Percentiles rank a stretch among this genome's conserved stretches.
phyloP scores from a whole-genome alignment of 2,888 invertebrate species.

The Sthenelais limicola region DNA sequence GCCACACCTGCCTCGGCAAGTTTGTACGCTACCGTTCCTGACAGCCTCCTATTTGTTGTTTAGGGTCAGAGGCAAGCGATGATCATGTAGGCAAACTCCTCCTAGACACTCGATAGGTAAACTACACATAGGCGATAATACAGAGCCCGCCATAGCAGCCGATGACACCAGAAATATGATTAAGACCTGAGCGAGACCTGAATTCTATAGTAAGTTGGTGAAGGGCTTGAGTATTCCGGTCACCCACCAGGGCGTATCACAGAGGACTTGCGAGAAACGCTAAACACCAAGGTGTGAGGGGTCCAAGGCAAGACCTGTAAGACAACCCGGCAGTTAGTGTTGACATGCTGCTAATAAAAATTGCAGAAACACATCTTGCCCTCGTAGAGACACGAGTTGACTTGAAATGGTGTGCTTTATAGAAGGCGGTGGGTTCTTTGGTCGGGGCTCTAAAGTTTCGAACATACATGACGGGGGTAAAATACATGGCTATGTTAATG shows the following conservation, averaged over 20 bases:
- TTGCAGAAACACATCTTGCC: slow-evolving; percentile 37
- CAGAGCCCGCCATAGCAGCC: not conserved
- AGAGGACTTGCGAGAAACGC: not conserved
- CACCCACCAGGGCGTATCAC: slow-evolving; percentile 1
- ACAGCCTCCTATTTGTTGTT: slow-evolving; percentile 26
- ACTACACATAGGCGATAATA: slow-evolving; percentile 10
- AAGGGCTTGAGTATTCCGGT: slow-evolving; percentile 7
- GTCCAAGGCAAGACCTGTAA: slow-evolving; percentile 22
- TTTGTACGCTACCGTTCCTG: not conserved
- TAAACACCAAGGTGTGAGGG: slow-evolving; percentile 32
- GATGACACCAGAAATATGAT: slow-evolving; percentile 38
- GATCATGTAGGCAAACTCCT: slow-evolving; percentile 24
- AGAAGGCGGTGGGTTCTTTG: slow-evolving; percentile 13
- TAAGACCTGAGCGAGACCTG: slow-evolving; percentile 8
- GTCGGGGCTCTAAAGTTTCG: slow-evolving; percentile 12
- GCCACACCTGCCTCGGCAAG: slow-evolving; percentile 12
- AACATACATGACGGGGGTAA: too few relatives aligned
- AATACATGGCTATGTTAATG: too few relatives aligned
- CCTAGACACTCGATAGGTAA: slow-evolving; percentile 16
- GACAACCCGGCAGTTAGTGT: slow-evolving; percentile 12
- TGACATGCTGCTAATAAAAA: slow-evolving; percentile 24
- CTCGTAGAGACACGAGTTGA: not conserved
- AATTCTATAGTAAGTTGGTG: not conserved
- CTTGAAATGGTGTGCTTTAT: slow-evolving; percentile 19
- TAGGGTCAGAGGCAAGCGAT: slow-evolving; percentile 16